These are phyloP conservation scores for Spatulosminthurus flaviceps DNA, from an alignment of 2,888 invertebrate species.

Conservation along the genomic window DNA sequence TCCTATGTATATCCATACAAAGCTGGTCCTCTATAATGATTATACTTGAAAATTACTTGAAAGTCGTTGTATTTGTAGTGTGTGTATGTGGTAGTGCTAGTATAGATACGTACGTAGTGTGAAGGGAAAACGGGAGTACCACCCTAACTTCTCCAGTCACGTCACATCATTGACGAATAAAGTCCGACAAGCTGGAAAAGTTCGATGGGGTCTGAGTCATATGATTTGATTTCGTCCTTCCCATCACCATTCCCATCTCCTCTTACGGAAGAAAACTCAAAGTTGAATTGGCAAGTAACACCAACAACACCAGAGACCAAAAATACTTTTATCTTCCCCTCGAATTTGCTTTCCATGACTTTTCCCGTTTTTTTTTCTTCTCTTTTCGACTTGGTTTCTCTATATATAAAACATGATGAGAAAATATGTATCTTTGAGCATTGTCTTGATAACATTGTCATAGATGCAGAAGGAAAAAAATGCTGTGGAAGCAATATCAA, in stretches of 20 bases:
- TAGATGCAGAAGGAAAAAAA: neutral
- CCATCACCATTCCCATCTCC: slow-evolving; percentile 18
- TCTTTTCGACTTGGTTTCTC: neutral
- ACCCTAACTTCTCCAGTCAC: slow-evolving; percentile 15
- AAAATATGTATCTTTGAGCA: neutral
- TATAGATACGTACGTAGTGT: no score
- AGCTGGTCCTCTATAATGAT: neutral
- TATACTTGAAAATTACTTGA: slow-evolving; percentile 22
- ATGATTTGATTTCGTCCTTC: slow-evolving; percentile 55
- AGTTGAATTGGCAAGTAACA: slow-evolving; percentile 32
- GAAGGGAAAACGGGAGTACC: neutral
- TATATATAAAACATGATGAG: no score
- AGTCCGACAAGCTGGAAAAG: slow-evolving; percentile 46
- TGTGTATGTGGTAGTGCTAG: no score
- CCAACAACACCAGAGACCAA: slow-evolving; percentile 4
- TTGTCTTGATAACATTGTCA: neutral
- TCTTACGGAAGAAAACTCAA: slow-evolving; percentile 22
- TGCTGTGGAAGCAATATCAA: neutral
- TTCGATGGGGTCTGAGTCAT: slow-evolving; percentile 54
- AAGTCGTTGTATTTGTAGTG: neutral
- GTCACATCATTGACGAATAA: slow-evolving; percentile 39
- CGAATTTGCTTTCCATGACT: neutral
- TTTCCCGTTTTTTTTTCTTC: neutral
- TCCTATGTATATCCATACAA: no score
- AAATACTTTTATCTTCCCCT: slow-evolving; percentile 26